Percentiles rank a stretch among this genome's conserved stretches.
Evolutionary conservation across 2,797 vertebrate species (phyloP).

Genomic region (Malacoraja senta): DNA sequence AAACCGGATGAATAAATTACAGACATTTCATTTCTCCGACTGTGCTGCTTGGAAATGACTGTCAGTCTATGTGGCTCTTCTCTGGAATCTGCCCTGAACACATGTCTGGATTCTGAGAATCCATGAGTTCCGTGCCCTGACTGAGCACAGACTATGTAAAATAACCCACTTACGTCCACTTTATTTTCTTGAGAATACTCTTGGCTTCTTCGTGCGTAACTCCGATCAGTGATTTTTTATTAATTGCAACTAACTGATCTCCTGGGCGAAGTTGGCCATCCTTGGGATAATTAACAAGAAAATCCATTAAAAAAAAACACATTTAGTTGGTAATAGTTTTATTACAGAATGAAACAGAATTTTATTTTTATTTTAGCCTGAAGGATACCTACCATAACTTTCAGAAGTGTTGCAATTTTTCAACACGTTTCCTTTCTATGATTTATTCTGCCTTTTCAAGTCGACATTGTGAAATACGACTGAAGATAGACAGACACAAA

Average conservation of each 20-base stretch:
- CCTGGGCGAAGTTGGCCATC: slow-evolving; percentile 78
- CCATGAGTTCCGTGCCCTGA: neutral
- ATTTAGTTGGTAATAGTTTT: neutral
- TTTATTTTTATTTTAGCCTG: neutral
- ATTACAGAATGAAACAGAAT: neutral
- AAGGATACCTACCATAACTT: neutral
- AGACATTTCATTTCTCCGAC: neutral
- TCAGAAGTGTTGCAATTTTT: too few species aligned
- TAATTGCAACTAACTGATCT: slow-evolving; percentile 79
- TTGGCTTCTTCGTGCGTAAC: slow-evolving; percentile 79
- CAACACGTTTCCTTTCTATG: neutral
- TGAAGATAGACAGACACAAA: too few species aligned
- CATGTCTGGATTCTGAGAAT: too few species aligned
- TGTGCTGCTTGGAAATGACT: neutral
- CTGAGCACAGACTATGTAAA: too few species aligned
- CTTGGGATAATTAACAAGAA: slow-evolving; percentile 50
- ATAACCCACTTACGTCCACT: slow-evolving; percentile 59
- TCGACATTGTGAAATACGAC: neutral
- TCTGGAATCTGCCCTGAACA: neutral
- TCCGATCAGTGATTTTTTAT: slow-evolving; percentile 80
- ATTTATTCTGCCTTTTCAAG: neutral
- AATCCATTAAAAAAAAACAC: neutral
- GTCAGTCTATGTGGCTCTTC: neutral
- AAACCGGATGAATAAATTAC: neutral
- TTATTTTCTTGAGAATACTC: slow-evolving; percentile 69